A percentile compares a stretch with the other conserved stretches of the same genome.
Evolutionary conservation across 2,113 vertebrate genomes (phyloP).

Genomic region (Cepphus grylle): DNA sequence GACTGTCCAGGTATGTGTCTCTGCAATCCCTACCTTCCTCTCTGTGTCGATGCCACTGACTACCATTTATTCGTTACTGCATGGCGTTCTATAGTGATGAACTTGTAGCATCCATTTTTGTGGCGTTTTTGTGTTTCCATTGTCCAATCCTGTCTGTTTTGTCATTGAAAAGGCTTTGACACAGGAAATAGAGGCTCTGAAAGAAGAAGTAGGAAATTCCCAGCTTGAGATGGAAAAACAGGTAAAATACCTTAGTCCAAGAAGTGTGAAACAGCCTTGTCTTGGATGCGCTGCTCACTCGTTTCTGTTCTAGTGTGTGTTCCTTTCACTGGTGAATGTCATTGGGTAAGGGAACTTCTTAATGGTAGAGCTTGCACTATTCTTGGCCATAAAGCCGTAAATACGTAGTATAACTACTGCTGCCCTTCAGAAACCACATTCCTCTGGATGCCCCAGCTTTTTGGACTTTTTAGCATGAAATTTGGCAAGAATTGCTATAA

Average conservation of each 20-base stretch:
- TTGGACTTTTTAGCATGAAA: not conserved
- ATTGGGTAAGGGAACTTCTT: not conserved
- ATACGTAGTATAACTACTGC: not conserved
- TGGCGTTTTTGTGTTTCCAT: constrained; percentile 72
- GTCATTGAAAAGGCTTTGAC: constrained; percentile 87
- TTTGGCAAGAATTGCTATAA: not conserved
- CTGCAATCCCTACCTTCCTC: not conserved
- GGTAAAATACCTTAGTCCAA: constrained; percentile 75
- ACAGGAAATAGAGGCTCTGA: constrained; percentile 85
- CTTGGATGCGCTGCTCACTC: constrained; percentile 29
- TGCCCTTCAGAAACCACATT: not conserved
- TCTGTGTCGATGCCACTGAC: constrained; percentile 51
- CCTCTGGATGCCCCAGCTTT: not conserved
- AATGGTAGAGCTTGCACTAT: not conserved
- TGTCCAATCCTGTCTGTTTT: constrained; percentile 81
- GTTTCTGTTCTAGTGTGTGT: constrained; percentile 3
- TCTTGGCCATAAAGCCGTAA: not conserved
- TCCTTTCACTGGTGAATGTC: not conserved
- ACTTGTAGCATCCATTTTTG: constrained; percentile 37
- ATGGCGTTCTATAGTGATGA: constrained; percentile 30
- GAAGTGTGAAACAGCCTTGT: constrained; percentile 65
- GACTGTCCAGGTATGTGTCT: constrained; percentile 72
- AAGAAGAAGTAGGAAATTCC: constrained; percentile 84
- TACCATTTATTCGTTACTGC: constrained; percentile 59
- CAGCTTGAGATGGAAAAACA: constrained; percentile 85